Evolutionary conservation across 2,113 vertebrate species (phyloP).

Genomic region (Dromas ardeola): DNA sequence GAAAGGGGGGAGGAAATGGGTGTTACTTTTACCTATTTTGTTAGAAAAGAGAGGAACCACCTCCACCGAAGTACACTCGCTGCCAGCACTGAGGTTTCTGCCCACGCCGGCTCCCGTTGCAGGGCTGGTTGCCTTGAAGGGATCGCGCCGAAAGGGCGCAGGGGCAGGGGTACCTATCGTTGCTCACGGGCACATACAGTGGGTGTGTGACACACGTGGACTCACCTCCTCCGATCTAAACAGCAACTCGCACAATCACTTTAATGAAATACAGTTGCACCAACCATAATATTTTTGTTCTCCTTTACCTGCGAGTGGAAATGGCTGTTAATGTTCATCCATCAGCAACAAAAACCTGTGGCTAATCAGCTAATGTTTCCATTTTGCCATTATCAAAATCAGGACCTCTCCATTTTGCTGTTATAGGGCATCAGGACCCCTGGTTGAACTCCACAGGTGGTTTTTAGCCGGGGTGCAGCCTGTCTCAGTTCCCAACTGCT

Average conservation of each 20-base stretch:
- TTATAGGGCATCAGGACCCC: background rate
- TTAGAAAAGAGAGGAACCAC: background rate
- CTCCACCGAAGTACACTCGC: background rate
- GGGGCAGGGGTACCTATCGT: background rate
- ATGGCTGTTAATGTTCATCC: background rate
- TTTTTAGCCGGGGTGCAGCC: background rate
- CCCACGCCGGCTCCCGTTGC: background rate
- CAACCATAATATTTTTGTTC: background rate
- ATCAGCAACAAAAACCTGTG: background rate
- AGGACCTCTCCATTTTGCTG: background rate
- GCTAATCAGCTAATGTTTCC: background rate
- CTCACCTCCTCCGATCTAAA: background rate
- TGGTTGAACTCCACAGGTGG: background rate
- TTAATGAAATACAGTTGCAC: background rate
- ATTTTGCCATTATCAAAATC: background rate
- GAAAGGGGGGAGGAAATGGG: fast-evolving
- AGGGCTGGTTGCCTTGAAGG: background rate
- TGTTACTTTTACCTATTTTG: background rate
- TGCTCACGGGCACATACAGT: background rate
- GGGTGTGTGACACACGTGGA: fast-evolving
- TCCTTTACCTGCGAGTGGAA: background rate
- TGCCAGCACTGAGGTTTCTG: background rate
- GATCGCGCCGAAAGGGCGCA: fast-evolving
- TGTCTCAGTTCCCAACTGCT: background rate
- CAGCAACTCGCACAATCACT: background rate